These are phyloP conservation scores for Pseudochirops corinnae DNA, from an alignment of 2,797 vertebrate species.

Conservation along the genomic window DNA sequence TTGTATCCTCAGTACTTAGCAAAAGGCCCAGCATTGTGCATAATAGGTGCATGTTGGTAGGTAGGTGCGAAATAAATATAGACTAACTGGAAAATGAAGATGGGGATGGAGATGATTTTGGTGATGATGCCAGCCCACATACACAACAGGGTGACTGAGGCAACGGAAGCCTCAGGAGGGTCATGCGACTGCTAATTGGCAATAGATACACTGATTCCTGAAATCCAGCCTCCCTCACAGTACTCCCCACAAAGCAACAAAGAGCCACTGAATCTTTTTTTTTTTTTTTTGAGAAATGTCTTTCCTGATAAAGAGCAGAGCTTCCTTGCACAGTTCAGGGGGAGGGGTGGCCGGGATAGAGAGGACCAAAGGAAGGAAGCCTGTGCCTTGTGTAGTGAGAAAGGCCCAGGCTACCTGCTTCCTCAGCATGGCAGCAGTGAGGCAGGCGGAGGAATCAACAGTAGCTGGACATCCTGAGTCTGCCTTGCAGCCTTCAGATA, in stretches of 20 bases:
- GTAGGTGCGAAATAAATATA: too few species aligned
- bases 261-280: slow-evolving; percentile 13
- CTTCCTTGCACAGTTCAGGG: neutral
- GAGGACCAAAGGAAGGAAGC: slow-evolving; percentile 19
- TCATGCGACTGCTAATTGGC: neutral
- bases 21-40: neutral
- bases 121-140: neutral
- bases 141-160: neutral
- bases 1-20: neutral
- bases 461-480: neutral
- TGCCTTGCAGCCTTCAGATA: neutral
- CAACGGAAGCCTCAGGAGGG: neutral
- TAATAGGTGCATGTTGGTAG: neutral
- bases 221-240: slow-evolving; percentile 13
- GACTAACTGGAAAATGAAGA: neutral
- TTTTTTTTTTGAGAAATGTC: neutral
- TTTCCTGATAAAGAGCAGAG: neutral
- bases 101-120: neutral
- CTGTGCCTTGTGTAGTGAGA: neutral
- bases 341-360: neutral
- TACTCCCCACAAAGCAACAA: slow-evolving; percentile 31
- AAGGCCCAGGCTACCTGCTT: neutral
- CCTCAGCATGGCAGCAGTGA: neutral
- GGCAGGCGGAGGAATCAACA: neutral
- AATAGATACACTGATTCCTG: neutral